Evolutionary conservation across 2,113 vertebrate genomes (phyloP), one percentile per base, ranked within the genome.

Genomic region (Callipepla californica): DNA sequence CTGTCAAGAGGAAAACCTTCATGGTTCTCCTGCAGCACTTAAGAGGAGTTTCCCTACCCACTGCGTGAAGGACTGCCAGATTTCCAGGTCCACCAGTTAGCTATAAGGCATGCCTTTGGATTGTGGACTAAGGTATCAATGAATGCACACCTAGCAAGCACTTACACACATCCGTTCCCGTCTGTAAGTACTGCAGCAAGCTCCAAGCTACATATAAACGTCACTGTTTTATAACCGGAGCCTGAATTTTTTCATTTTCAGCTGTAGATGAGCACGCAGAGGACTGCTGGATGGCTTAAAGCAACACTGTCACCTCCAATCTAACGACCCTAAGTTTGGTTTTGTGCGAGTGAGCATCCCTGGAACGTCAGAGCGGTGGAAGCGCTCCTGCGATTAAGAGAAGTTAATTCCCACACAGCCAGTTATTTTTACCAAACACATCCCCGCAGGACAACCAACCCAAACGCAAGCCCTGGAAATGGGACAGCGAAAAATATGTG

Each of bases 361-460:
- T 7, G 44, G 78, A 66, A 59, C 53, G 47, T 38, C 42, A 70
- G 47, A 63, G 7, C 36, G 65, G 69, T 3, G 72, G 85, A 94
- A 89, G 92, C 53, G 82, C 30, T 89, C 40, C 48, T 48, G 68
- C 65, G 70, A 76, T 13, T 73, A 83, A 83, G 93, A 81, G 50
- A 50, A 73, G 34, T 63, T 50, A 55, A 93, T 89, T 92, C 75
- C 75, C 67, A 73, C 53, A 72, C 55, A 73, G 30, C 0, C 20
- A 93, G 68, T 91, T 92, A 95, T 79, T 94, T 82, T 94, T 73
- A 73, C 68, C 45, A 74, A 87, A 70, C 9, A 28, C 40, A 72
- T 28, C 72, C 63, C 40, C 23, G 20, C 72, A 62, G 32, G 12
- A 74, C 9, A 5, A 89, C 22, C 13, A 87, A 66, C 36, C 15